Evolutionary conservation across 1,140 invertebrate species (phyloP), one percentile per base, ranked within the genome.

Genomic region (Mizuhopecten yessoensis): DNA sequence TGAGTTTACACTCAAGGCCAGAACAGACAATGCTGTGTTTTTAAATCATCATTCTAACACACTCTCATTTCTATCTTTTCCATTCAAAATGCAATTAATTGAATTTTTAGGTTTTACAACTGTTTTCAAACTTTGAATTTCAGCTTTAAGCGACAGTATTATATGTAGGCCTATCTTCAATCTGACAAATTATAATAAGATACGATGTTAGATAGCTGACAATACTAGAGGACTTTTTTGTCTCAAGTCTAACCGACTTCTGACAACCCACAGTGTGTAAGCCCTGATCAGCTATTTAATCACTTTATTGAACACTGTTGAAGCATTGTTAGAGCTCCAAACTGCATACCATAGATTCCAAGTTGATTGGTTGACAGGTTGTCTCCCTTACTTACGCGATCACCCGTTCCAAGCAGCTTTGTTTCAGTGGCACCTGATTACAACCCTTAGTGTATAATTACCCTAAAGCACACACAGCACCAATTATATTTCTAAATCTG

Each of bases 401-500:
- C 57, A 75, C 57, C 57, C 57, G n/a, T 75, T 29, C 57, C 29
- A 17, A 75, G 11, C 0, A 1, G 57, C 57, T 5, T 75, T 75
- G 57, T 75, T 75, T 75, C 57, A 75, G 57, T 75, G 57, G 57
- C 57, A 75, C 57, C 57, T 29, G n/a, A 75, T 75, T 75, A 75
- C 57, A 75, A 75, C 57, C 29, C n/a, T n/a, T 9, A 75, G 57
- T 29, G 57, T 75, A n/a, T 75, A 75, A 75, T 75, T 75, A 75
- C 57, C 23, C 57, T n/a, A 29, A 75, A 75, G 29, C n/a, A 75
- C n/a, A 75, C 57, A 75, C 57, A 75, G 57, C 57, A 23, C 23
- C 57, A 75, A 75, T 75, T 75, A 75, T 75, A 75, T n/a, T 75
- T 75, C 57, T 75, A 75, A 75, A 75, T 75, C 57, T 75, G 57